Evolutionary conservation across 2,888 invertebrate species (phyloP), one percentile per base, ranked within the genome.

Genomic region (Linhomoeus sp.): DNA sequence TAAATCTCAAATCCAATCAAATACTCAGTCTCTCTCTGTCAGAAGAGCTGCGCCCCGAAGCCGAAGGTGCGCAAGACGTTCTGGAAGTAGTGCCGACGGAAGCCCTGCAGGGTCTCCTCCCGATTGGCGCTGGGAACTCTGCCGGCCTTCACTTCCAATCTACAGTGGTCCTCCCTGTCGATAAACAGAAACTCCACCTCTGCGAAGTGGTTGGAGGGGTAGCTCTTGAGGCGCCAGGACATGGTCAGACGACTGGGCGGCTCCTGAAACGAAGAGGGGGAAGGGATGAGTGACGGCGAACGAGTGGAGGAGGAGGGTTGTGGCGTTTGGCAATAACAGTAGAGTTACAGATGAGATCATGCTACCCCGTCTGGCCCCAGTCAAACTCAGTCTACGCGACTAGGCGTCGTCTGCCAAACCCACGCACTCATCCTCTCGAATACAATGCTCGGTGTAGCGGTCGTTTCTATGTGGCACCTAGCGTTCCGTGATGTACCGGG

Each of bases 11-110:
- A 14, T 9, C 9, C 12, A 14, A 14, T n/a, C n/a, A n/a, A n/a
- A n/a, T n/a, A n/a, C n/a, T n/a, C n/a, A n/a, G n/a, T n/a, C n/a
- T 14, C 19, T 43, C 3, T 3, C 23, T 19, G 14, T 62, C 60
- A 69, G 55, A 66, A 66, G 17, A 72, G 58, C 17, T 61, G 54
- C 2, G 70, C 64, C 23, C 85, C 86, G 64, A 82, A 88, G 42
- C 87, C 87, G 66, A 90, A 87, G 0, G 82, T 80, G 51, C 81
- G 76, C 66, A 85, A 88, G 67, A 97, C 88, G 57, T 86, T 78
- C 61, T 84, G 79, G 77, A 88, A 90, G 66, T 94, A 97, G 69
- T 90, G 68, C 35, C 60, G 54, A 14, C 49, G 45, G 45, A 59
- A 53, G 74, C 36, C 90, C 86, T 41, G 77, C 75, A 7, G 81